phyloP scores from a whole-genome alignment of 2,113 vertebrate genomes.

The Sprattus sprattus region DNA sequence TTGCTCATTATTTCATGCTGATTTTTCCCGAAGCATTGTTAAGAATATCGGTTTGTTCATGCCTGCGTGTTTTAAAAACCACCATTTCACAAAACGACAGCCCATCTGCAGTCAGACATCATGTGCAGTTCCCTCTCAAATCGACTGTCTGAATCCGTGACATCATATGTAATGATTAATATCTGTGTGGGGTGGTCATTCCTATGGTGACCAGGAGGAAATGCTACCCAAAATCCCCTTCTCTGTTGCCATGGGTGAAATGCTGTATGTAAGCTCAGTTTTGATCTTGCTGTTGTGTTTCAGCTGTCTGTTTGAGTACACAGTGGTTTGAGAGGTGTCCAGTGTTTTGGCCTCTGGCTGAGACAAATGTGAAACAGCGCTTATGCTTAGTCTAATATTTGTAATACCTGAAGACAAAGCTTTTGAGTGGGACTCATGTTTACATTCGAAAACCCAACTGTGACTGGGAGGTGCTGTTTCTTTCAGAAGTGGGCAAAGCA shows the following conservation, averaged over 20 bases:
- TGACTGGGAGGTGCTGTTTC: background rate
- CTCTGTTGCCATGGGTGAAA: background rate
- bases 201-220: slow-evolving; percentile 52
- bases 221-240: slow-evolving; percentile 48
- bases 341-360: slow-evolving; percentile 19
- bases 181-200: slow-evolving; percentile 22
- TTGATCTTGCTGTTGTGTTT: slow-evolving; percentile 34
- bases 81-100: background rate
- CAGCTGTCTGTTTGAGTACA: slow-evolving; percentile 45
- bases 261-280: slow-evolving; percentile 51
- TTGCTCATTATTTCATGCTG: background rate
- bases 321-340: slow-evolving; percentile 22
- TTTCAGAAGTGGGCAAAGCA: background rate
- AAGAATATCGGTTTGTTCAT: background rate
- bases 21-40: background rate
- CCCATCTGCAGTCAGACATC: background rate
- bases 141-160: background rate
- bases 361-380: slow-evolving; percentile 35
- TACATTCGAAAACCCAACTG: background rate
- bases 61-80: background rate
- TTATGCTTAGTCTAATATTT: background rate
- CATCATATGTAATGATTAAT: background rate
- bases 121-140: background rate
- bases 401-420: background rate
- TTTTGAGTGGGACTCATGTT: background rate